Base-by-base conservation (phyloP, 2,888 invertebrate species). In the Lepidonotus clava region DNA sequence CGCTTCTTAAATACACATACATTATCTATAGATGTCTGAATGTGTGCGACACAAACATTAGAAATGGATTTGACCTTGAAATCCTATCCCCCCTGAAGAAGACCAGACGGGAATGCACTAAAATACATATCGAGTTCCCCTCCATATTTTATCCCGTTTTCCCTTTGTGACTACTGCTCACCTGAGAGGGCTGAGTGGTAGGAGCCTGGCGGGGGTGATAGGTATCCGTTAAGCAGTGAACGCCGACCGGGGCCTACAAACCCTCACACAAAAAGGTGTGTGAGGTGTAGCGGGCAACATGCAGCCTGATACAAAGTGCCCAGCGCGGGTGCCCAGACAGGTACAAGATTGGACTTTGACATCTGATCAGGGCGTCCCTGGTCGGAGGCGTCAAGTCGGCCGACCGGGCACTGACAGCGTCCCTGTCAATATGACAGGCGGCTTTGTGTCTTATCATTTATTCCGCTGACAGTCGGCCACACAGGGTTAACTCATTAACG, bases 351-450 rank as follows among this genome's bases (percentile, higher is more conserved):
- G 61, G 61, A 61, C 61, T 61, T 28, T 61, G 61, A 61, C 24
- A 61, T 32, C 61, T 24, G 61, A 61, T 61, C 61, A 24, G 24
- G 28, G 28, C n/a, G 8, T n/a, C 61, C 28, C 11, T 61, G 28
- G 28, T n/a, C 61, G 61, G 61, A 61, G 61, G 61, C 61, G 61
- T n/a, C 61, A 61, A 11, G 24, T 32, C 61, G 61, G 61, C 61
- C 61, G n/a, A 53, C 61, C 11, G 61, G 61, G 61, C 28, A 28
- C 61, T 28, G 61, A n/a, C 61, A 61, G 61, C n/a, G 28, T 11
- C 24, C 21, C n/a, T 11, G 28, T 24, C 28, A n/a, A 6, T 18
- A 6, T 28, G 28, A 24, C 24, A 32, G 24, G 24, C 28, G 11
- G 28, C 61, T 5, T 61, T 61, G 61, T 61, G 2, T 32, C 61